Percentiles rank a stretch among this genome's conserved stretches.
Conservation (phyloP, 2,113 vertebrate species). For the Pollachius pollachius region DNA sequence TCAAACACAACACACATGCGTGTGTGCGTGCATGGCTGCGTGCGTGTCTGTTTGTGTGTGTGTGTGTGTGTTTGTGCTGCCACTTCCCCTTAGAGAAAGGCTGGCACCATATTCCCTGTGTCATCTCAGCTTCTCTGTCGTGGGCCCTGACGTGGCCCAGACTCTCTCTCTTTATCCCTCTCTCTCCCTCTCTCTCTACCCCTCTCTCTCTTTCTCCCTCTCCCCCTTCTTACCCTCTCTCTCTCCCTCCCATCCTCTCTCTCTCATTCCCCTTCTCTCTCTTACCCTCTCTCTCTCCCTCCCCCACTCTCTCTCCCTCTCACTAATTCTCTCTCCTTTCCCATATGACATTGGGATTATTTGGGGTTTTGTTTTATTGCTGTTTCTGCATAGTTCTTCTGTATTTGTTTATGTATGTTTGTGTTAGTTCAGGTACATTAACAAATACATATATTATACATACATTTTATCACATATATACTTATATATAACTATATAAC, state of each 20-base stretch:
- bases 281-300: neutral
- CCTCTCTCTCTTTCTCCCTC: constrained; percentile 23
- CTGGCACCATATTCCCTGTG: constrained; percentile 18
- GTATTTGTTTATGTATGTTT: neutral
- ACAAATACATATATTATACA: too few species aligned
- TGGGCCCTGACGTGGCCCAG: constrained; percentile 30
- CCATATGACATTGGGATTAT: neutral
- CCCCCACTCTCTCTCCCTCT: too few species aligned
- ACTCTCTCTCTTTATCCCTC: neutral
- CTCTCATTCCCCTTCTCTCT: neutral
- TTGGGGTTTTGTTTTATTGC: neutral
- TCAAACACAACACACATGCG: neutral
- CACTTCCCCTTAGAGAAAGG: too few species aligned
- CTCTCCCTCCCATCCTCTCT: neutral
- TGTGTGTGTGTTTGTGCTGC: too few species aligned
- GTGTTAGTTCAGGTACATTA: too few species aligned
- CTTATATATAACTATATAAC: too few species aligned
- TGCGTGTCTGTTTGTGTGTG: too few species aligned
- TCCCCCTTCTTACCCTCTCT: neutral
- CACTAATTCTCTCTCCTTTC: neutral
- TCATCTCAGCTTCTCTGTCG: constrained; percentile 39
- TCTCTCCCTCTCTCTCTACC: constrained; percentile 11
- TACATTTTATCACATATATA: too few species aligned
- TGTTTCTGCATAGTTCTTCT: neutral
- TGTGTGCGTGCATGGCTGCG: too few species aligned